These are phyloP conservation scores for Bubo bubo DNA, from an alignment of 2,113 vertebrate genomes.

Conservation along the genomic window DNA sequence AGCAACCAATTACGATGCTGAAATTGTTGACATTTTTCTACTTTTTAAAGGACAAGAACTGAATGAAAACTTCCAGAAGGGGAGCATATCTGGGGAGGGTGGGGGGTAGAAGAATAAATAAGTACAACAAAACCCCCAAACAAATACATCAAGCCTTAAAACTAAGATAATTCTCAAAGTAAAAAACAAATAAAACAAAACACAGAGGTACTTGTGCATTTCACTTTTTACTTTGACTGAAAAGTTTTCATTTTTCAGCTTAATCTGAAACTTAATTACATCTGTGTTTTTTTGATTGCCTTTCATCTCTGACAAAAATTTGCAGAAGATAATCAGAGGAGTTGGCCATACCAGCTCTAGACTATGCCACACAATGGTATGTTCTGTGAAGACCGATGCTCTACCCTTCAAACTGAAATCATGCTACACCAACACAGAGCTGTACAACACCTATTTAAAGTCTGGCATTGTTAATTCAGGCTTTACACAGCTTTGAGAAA, in stretches of 20 bases:
- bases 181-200: neutral
- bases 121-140: neutral
- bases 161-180: neutral
- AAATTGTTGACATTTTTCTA: neutral
- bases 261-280: neutral
- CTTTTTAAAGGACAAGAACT: neutral
- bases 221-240: neutral
- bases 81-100: neutral
- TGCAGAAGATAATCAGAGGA: neutral
- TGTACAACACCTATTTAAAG: neutral
- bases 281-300: neutral
- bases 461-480: neutral
- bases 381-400: neutral
- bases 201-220: neutral
- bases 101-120: neutral
- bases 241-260: neutral
- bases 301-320: neutral
- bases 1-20: neutral
- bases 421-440: neutral
- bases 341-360: neutral
- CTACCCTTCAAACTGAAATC: neutral
- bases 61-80: neutral
- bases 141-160: neutral
- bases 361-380: accelerated
- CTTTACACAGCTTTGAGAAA: neutral